Base-by-base conservation (phyloP, 2,113 vertebrate species). In the Tragulus kanchil region DNA sequence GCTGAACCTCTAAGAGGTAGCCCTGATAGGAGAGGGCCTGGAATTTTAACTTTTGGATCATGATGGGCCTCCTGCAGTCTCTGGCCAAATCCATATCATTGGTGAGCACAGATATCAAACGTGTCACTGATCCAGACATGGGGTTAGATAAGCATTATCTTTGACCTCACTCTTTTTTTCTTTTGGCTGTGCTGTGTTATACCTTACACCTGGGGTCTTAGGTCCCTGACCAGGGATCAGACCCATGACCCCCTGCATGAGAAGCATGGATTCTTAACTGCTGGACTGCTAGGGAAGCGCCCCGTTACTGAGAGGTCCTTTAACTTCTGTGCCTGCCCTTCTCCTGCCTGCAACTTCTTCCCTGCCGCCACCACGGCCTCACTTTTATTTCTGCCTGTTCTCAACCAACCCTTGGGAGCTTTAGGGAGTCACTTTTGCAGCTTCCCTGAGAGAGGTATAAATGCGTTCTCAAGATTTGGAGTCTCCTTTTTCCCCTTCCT, bases 171-270 rank as follows among this genome's bases (percentile, higher is more conserved):
- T 31, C 26, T 90, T 42, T 62, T 90, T 56, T 73, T 14, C 69
- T 73, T 73, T 73, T 25, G 21, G 42, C 69, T 45, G 69, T 73
- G 69, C 69, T 73, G 69, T n/a, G n/a, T n/a, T n/a, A n/a, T n/a
- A n/a, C n/a, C n/a, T n/a, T n/a, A 19, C 69, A 73, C 0, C 1
- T 73, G 21, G 21, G 45, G 25, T 73, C 42, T 13, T 73, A 73
- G 42, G 45, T 73, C 69, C 42, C 10, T 0, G 1, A 25, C 42
- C 21, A 7, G 21, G 69, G 11, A 25, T 45, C 0, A 23, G 42
- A 45, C 42, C 21, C 0, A 1, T 45, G 69, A 5, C 19, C 36
- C 36, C 36, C n/a, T n/a, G n/a, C 11, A 10, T 3, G 21, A 45
- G 69, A 73, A 73, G 42, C 69, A 73, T 36, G 36, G 25, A 13